phyloP scores from a whole-genome alignment of 2,113 vertebrate genomes.

The Anolis sagrei region DNA sequence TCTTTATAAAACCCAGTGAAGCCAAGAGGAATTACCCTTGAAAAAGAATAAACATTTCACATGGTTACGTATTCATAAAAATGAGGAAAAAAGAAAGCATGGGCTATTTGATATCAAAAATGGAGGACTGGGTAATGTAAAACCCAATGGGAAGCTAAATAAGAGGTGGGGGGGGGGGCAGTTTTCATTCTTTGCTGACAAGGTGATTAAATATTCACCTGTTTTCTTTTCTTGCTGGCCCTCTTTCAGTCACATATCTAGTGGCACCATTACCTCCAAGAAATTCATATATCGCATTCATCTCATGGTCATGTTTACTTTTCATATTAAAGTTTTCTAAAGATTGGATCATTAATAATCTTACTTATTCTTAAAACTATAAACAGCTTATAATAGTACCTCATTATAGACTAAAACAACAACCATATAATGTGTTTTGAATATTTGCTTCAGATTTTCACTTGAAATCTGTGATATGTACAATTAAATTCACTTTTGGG shows the following conservation, averaged over 20 bases:
- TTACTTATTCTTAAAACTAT: neutral
- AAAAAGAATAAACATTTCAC: constrained; percentile 65
- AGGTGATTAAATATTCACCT: constrained; percentile 38
- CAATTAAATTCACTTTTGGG: too few relatives aligned
- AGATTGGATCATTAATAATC: neutral
- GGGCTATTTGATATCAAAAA: constrained; percentile 49
- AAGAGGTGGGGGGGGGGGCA: constrained; percentile 14
- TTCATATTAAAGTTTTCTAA: constrained; percentile 29
- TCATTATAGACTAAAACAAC: neutral
- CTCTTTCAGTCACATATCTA: constrained; percentile 38
- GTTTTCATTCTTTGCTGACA: constrained; percentile 33
- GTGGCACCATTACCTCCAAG: constrained; percentile 30
- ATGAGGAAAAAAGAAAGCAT: constrained; percentile 42
- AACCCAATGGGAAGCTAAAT: constrained; percentile 47
- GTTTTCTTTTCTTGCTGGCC: constrained; percentile 49
- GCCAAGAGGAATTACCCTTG: constrained; percentile 53
- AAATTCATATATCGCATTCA: constrained; percentile 4
- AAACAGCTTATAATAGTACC: neutral
- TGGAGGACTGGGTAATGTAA: constrained; percentile 32
- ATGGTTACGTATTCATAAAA: constrained; percentile 63
- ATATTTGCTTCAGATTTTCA: neutral
- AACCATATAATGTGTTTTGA: neutral
- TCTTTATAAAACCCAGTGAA: constrained; percentile 55
- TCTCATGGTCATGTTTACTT: constrained; percentile 32
- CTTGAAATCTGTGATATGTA: neutral